Evolutionary conservation across 2,113 vertebrate species (phyloP).

Genomic region (Oreochromis aureus): DNA sequence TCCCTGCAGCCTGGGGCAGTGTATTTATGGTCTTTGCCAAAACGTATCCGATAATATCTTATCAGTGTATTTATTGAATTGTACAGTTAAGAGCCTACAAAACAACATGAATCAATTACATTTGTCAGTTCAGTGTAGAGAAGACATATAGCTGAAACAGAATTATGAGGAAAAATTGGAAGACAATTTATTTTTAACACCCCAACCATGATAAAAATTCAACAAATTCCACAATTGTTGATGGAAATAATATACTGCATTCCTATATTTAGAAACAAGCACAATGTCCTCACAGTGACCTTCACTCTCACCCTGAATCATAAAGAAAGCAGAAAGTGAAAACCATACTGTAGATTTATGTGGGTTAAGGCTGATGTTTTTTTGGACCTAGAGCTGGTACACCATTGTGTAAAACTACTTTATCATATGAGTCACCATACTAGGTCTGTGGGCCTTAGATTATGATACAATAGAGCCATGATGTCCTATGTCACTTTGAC

Average conservation of each 20-base stretch:
- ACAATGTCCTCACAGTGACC: not conserved
- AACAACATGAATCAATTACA: not conserved
- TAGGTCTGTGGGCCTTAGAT: not conserved
- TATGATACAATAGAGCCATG: not conserved
- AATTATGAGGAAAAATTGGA: not conserved
- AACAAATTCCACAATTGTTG: not conserved
- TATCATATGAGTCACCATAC: not conserved
- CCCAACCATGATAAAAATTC: fast-evolving
- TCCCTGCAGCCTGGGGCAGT: not conserved
- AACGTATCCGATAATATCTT: not conserved
- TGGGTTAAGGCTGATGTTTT: not conserved
- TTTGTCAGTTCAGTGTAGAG: not conserved
- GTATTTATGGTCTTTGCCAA: not conserved
- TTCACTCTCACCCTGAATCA: not conserved
- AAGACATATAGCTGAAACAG: not conserved
- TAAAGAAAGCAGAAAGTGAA: not conserved
- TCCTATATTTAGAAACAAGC: not conserved
- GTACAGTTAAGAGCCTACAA: not conserved
- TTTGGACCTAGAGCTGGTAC: not conserved
- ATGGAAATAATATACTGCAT: not conserved
- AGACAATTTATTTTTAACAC: not conserved
- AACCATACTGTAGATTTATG: not conserved
- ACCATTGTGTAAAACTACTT: not conserved
- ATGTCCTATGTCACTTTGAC: not conserved
- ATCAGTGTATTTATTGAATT: not conserved